Evolutionary conservation across 2,888 invertebrate species (phyloP), one percentile per base, ranked within the genome.

Genomic region (Eudemis profundana): DNA sequence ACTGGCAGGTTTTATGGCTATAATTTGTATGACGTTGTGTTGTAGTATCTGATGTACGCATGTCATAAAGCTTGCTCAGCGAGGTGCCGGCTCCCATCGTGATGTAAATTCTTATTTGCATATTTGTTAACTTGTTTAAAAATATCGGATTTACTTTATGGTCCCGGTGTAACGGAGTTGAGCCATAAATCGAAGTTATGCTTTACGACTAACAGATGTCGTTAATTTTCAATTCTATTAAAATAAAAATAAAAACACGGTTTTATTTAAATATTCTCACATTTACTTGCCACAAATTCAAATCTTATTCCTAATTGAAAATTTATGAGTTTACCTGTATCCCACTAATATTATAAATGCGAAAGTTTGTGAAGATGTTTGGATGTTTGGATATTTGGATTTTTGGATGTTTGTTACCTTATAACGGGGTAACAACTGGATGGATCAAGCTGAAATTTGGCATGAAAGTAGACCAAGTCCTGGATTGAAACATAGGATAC

Each of bases 81-180:
- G 73, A 77, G 84, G 83, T 86, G 89, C 85, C 83, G 81, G 81
- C 75, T 73, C 83, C 54, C 88, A 69, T 76, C 87, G 86, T 85
- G 88, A 81, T 85, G 86, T 83, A 78, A 79, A 76, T 82, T 77
- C 79, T 80, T 86, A 86, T 89, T 90, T 89, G 87, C 85, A 89
- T 86, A 83, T 76, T 79, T 80, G 81, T 88, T 87, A 86, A 85
- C 85, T 79, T 83, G 76, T 78, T 77, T 78, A 83, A 81, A 84
- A 87, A 85, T 63, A 57, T 46, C 17, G 53, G 27, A 46, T 36
- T 51, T 19, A 36, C 57, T 57, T 57, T 57, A 57, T 63, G 40
- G 15, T n/a, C 21, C 12, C 17, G 56, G 56, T 57, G 49, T 44
- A 42, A 51, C 57, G 51, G 21, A 36, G 15, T 40, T 36, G 27